Percentiles rank a stretch among this genome's conserved stretches.
Evolutionary conservation across 92 coral and sea anemone species (phyloP).

Genomic region (Parazoanthus darwini): DNA sequence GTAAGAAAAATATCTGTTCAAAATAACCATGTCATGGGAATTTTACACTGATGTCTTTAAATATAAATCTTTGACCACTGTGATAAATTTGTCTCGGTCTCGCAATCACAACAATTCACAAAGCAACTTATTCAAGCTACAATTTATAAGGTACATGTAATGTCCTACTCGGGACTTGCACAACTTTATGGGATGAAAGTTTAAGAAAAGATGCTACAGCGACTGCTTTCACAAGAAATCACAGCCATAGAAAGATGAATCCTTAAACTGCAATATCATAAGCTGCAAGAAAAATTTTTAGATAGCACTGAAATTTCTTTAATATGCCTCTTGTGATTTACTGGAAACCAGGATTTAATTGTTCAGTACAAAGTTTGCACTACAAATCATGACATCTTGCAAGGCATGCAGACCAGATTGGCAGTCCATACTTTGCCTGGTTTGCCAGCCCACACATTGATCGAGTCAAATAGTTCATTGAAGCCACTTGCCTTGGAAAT

Average conservation of each 20-base stretch:
- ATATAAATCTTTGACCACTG: too few species aligned
- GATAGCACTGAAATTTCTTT: constrained; percentile 2
- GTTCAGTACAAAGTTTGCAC: constrained; percentile 7
- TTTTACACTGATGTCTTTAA: too few species aligned
- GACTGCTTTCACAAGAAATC: not conserved
- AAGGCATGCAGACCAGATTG: constrained; percentile 42
- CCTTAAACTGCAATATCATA: not conserved
- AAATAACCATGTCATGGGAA: too few species aligned
- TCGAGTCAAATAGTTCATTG: constrained; percentile 48
- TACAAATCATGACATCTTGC: constrained; percentile 11
- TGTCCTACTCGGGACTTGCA: not conserved
- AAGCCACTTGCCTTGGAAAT: constrained; percentile 66
- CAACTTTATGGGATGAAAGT: too few species aligned
- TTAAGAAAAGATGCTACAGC: not conserved
- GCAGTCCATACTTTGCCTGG: constrained; percentile 65
- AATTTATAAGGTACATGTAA: not conserved
- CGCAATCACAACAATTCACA: not conserved
- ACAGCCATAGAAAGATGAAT: not conserved
- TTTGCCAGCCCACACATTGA: constrained; percentile 72
- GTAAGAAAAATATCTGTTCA: not conserved
- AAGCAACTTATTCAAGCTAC: not conserved
- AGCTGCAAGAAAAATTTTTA: not conserved
- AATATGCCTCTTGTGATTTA: constrained; percentile 10
- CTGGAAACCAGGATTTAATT: constrained; percentile 3
- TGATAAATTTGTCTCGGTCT: not conserved